A percentile compares a stretch with the other conserved stretches of the same genome.
Evolutionary conservation across 2,888 invertebrate genomes (phyloP).

Genomic region (Caenorhabditis sp.): DNA sequence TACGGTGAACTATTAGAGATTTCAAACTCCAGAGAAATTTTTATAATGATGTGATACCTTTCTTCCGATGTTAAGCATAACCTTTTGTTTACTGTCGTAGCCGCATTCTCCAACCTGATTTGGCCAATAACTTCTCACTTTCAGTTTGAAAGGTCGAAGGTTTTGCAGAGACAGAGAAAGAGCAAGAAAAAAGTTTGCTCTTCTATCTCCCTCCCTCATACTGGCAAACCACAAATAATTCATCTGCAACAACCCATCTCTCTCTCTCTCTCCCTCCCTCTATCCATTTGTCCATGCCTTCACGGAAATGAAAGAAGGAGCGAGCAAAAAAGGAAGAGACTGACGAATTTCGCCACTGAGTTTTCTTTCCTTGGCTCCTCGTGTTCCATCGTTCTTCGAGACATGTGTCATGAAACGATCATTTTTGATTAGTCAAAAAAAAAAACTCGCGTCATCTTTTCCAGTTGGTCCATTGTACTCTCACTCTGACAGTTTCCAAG

Average conservation of each 20-base stretch:
- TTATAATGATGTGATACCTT: too few species aligned
- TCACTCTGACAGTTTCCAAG: neutral
- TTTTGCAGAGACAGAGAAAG: constrained; percentile 25
- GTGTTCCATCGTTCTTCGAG: constrained; percentile 10
- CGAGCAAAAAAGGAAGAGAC: constrained; percentile 1
- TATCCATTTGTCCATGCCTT: constrained; percentile 30
- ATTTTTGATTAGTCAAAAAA: constrained; percentile 14
- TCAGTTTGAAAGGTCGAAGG: constrained; percentile 43
- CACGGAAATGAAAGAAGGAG: constrained; percentile 32
- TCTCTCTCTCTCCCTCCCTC: constrained; percentile 24
- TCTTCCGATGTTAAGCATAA: neutral
- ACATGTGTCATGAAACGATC: constrained; percentile 11
- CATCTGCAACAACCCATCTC: constrained; percentile 49
- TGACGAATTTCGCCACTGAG: constrained; percentile 23
- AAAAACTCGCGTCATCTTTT: neutral
- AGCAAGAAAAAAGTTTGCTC: constrained; percentile 32
- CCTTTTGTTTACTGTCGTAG: constrained; percentile 30
- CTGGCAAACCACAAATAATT: constrained; percentile 43
- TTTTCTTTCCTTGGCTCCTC: neutral
- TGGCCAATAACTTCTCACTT: constrained; percentile 39
- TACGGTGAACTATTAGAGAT: constrained; percentile 1
- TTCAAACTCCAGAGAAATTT: too few species aligned
- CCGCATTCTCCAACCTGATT: constrained; percentile 23
- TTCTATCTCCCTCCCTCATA: constrained; percentile 8
- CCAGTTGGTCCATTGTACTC: too few species aligned